Evolutionary conservation across 2,113 vertebrate genomes (phyloP).

Genomic region (Gulo gulo): DNA sequence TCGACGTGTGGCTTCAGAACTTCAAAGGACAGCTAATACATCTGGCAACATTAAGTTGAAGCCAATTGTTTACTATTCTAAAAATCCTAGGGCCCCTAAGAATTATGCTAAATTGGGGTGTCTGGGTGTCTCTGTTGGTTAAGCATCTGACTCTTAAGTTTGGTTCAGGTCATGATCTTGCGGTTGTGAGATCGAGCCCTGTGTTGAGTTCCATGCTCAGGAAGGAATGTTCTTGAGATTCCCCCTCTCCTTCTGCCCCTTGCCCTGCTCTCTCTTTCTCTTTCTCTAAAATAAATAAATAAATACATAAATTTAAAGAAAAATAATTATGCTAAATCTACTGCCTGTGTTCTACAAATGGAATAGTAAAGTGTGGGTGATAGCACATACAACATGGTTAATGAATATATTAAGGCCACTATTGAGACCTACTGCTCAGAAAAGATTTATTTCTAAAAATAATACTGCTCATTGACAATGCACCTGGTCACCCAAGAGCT

Average conservation of each 20-base stretch:
- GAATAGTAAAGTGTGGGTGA: background rate
- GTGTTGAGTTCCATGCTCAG: background rate
- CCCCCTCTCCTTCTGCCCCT: background rate
- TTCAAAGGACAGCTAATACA: background rate
- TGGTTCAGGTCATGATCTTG: background rate
- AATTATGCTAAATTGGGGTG: background rate
- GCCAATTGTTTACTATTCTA: background rate
- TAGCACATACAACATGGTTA: background rate
- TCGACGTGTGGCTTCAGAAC: background rate
- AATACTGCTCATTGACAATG: background rate
- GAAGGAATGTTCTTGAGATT: background rate
- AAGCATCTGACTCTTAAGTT: background rate
- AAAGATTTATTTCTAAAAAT: background rate
- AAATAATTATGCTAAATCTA: background rate
- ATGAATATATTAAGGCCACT: background rate
- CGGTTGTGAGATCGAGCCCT: background rate
- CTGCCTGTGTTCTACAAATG: background rate
- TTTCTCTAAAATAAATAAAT: background rate
- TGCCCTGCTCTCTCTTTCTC: background rate
- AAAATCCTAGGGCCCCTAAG: background rate
- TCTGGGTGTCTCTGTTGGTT: background rate
- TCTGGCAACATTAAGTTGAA: background rate
- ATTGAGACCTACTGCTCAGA: background rate
- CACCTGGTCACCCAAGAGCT: background rate
- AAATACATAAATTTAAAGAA: background rate